These are phyloP conservation scores for Otolemur garnettii DNA, from an alignment of 2,113 vertebrate species.

Conservation along the genomic window DNA sequence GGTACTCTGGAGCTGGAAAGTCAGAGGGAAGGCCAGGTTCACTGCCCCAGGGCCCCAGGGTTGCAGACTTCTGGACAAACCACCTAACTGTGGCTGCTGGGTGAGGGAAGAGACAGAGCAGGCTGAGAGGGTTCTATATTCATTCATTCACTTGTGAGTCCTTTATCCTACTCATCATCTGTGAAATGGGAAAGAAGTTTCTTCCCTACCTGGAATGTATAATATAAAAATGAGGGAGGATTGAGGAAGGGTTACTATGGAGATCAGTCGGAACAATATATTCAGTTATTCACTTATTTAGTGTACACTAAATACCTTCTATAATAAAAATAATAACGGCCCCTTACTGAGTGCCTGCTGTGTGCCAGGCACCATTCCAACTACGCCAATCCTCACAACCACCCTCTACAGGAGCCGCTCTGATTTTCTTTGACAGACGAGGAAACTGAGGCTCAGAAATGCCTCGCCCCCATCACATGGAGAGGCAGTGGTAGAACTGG, in stretches of 20 bases:
- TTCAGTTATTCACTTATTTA: constrained; percentile 28
- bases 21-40: neutral
- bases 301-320: neutral
- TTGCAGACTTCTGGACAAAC: neutral
- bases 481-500: neutral
- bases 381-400: neutral
- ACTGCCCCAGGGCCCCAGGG: neutral
- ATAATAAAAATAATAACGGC: neutral
- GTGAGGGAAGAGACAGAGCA: neutral
- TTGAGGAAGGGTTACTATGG: neutral
- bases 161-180: neutral
- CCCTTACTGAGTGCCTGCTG: neutral
- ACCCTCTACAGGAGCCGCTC: neutral
- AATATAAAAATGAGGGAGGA: neutral
- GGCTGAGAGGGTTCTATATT: neutral
- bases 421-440: constrained; percentile 30
- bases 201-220: neutral
- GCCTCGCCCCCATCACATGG: neutral
- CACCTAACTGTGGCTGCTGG: neutral
- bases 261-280: neutral
- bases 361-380: neutral
- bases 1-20: neutral
- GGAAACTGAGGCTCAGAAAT: constrained; percentile 3
- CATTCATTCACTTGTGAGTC: neutral
- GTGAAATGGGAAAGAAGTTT: neutral